Evolutionary conservation across 2,888 invertebrate genomes (phyloP).

Genomic region (Agrotis clavis): DNA sequence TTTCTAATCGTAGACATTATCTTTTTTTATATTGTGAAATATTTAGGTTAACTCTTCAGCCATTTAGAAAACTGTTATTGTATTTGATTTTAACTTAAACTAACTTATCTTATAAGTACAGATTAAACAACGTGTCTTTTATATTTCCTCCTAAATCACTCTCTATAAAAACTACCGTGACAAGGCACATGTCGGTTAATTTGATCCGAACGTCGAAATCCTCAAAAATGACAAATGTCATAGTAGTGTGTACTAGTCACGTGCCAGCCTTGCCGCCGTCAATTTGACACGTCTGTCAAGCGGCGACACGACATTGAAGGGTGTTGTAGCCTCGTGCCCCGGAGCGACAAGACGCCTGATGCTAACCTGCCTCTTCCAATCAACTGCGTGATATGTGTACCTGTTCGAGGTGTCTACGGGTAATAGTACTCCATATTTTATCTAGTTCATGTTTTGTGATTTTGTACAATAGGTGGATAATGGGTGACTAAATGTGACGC

Average conservation of each 20-base stretch:
- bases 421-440: neutral
- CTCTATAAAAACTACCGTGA: neutral
- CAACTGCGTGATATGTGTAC: slow-evolving; percentile 36
- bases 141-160: neutral
- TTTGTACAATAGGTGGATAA: neutral
- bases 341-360: slow-evolving; percentile 35
- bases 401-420: neutral
- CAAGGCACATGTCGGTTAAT: neutral
- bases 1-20: neutral
- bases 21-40: neutral
- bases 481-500: neutral
- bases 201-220: neutral
- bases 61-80: too few relatives aligned
- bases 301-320: slow-evolving; percentile 29
- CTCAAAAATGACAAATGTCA: neutral
- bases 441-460: neutral
- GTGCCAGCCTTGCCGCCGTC: slow-evolving; percentile 9
- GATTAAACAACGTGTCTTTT: too few relatives aligned
- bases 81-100: too few relatives aligned
- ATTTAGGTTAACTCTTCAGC: slow-evolving; percentile 7
- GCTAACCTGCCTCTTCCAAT: slow-evolving; percentile 46
- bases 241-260: neutral
- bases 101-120: too few relatives aligned
- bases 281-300: slow-evolving; percentile 21
- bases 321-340: slow-evolving; percentile 43